Percentiles rank a stretch among this genome's conserved stretches.
These are phyloP conservation scores for Vespertilio murinus DNA, from an alignment of 2,797 vertebrate genomes.

Conservation along the genomic window DNA sequence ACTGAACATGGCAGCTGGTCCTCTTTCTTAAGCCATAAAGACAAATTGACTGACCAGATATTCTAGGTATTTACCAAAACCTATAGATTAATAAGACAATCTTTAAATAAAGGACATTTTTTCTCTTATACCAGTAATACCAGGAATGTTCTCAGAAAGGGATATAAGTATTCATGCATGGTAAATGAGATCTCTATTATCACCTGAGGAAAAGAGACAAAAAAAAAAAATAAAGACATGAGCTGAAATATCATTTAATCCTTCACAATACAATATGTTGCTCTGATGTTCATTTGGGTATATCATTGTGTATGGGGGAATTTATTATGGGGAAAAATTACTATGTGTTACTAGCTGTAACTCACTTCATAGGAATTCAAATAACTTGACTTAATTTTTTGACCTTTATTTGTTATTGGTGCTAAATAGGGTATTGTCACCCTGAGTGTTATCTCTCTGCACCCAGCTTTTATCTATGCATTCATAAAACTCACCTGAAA, in stretches of 20 bases:
- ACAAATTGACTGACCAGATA: constrained; percentile 69
- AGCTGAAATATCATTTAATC: constrained; percentile 76
- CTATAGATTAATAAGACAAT: constrained; percentile 56
- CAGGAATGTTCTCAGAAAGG: constrained; percentile 69
- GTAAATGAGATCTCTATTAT: constrained; percentile 75
- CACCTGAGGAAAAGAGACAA: constrained; percentile 67
- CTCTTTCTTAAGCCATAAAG: constrained; percentile 68
- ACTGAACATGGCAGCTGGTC: constrained; percentile 77
- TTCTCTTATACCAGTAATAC: constrained; percentile 51
- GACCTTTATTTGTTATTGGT: constrained; percentile 4
- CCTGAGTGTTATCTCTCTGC: background rate
- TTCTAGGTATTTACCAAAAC: constrained; percentile 69
- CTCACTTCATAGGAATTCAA: constrained; percentile 14
- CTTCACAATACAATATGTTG: constrained; percentile 79
- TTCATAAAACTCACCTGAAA: constrained; percentile 19
- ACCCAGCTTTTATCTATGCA: background rate
- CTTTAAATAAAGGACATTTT: constrained; percentile 60
- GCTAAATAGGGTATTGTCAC: constrained; percentile 5
- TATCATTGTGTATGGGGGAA: constrained; percentile 44
- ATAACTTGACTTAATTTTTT: background rate
- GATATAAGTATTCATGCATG: constrained; percentile 77
- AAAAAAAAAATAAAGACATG: constrained; percentile 78
- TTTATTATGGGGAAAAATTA: constrained; percentile 63
- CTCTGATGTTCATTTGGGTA: constrained; percentile 75
- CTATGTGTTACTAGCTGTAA: constrained; percentile 55